These are phyloP conservation scores for Thamnaconus septentrionalis DNA, from an alignment of 2,113 vertebrate species.

Conservation along the genomic window DNA sequence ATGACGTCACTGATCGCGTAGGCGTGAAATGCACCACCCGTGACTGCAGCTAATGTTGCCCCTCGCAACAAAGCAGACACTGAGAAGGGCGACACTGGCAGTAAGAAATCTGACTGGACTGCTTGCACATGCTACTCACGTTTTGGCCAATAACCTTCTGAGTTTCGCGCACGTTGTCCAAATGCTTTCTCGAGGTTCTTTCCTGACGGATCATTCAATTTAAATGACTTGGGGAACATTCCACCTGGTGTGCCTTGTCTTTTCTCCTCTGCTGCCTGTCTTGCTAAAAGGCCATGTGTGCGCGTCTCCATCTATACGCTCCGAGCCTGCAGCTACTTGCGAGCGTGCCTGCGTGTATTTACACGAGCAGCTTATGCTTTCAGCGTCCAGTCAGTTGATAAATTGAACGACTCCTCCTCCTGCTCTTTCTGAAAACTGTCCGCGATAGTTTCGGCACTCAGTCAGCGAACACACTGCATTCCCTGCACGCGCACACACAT, in stretches of 20 bases:
- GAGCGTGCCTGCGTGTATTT: slow-evolving; percentile 34
- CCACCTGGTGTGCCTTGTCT: neutral
- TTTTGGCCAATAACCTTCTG: no score
- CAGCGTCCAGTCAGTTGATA: slow-evolving; percentile 60
- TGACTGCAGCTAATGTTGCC: no score
- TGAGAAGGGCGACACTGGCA: no score
- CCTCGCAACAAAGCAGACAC: no score
- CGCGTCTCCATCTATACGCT: neutral
- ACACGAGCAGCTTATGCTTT: slow-evolving; percentile 52
- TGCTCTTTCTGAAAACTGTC: slow-evolving; percentile 64
- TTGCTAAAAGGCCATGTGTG: slow-evolving; percentile 2
- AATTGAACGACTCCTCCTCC: slow-evolving; percentile 64
- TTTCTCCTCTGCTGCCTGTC: slow-evolving; percentile 6
- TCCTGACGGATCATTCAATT: no score
- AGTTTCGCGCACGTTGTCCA: no score
- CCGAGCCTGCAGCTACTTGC: slow-evolving; percentile 16
- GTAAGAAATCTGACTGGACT: no score
- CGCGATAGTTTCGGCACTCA: slow-evolving; percentile 63
- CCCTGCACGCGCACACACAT: slow-evolving; percentile 32
- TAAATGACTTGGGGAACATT: no score
- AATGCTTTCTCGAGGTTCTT: no score
- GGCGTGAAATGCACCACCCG: no score
- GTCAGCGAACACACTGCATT: slow-evolving; percentile 62
- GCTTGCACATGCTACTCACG: no score
- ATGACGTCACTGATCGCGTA: no score